Evolutionary conservation across 2,888 invertebrate species (phyloP), one percentile per base, ranked within the genome.

Genomic region (Cotesia congregata): DNA sequence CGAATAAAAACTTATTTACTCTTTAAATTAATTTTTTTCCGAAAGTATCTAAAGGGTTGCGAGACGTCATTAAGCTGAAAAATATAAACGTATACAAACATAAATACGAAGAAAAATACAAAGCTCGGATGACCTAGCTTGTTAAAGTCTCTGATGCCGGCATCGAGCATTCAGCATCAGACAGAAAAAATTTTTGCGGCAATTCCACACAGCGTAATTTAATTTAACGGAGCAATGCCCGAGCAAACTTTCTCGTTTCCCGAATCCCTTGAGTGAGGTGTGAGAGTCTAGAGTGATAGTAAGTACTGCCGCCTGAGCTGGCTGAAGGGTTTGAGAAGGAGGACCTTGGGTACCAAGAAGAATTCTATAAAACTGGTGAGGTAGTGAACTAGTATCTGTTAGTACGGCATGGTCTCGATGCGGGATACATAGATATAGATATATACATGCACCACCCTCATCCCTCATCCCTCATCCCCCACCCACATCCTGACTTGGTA

Each of bases 161-260:
- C 2, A 30, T 30, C 30, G 30, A 30, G 30, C 30, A 30, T 30
- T 30, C 30, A 30, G 69, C 75, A 76, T 75, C 5, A 73, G 74
- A 78, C 74, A 82, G 81, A 82, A 83, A 83, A 50, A 50, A 50
- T 50, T 50, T 83, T 82, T 80, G 79, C 74, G 50, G 80, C 82
- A 78, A 83, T 83, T 82, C 80, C 79, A 71, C 79, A 71, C 67
- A 72, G 75, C 80, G 83, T 83, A 83, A 83, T 83, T 83, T 81
- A 83, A 83, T 83, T 83, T 83, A 83, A 82, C 81, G 79, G 80
- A 75, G 83, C 80, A 82, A 81, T 80, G 78, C 78, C 80, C 78
- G 74, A 67, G 77, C 80, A 82, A 83, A 83, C 81, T 83, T 83
- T 81, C 80, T 78, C 83, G 81, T 83, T 80, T 81, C 78, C 76